phyloP scores from a whole-genome alignment of 1,140 invertebrate species.

The Euschistus heros region DNA sequence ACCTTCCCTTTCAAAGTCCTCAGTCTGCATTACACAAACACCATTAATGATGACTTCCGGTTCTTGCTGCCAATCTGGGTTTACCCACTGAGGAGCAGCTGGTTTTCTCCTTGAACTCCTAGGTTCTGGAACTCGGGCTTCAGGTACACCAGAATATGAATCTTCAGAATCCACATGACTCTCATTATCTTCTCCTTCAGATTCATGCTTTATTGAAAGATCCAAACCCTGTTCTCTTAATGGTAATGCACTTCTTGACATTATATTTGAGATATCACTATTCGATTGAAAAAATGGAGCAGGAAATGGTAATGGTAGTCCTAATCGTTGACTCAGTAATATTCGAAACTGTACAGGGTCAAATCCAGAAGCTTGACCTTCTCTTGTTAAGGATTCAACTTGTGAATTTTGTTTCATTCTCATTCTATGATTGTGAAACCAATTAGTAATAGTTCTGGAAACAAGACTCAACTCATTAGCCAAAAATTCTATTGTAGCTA shows the following conservation, averaged over 20 bases:
- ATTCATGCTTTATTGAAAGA: constrained; percentile 67
- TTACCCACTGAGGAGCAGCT: constrained; percentile 92
- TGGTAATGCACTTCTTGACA: constrained; percentile 49
- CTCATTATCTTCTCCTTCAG: constrained; percentile 58
- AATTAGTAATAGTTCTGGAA: constrained; percentile 93
- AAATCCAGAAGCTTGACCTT: constrained; percentile 41
- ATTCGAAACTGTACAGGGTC: constrained; percentile 84
- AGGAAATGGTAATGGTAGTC: constrained; percentile 47
- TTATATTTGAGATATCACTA: constrained; percentile 57
- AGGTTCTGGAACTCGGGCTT: constrained; percentile 29
- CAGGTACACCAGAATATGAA: constrained; percentile 41
- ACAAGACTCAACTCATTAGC: constrained; percentile 84
- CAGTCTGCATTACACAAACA: constrained; percentile 78
- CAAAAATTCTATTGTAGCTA: constrained; percentile 89
- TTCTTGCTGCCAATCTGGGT: constrained; percentile 79
- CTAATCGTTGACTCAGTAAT: constrained; percentile 71
- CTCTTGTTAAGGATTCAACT: constrained; percentile 44
- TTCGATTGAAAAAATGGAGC: constrained; percentile 66
- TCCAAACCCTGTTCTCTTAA: constrained; percentile 61
- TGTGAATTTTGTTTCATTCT: constrained; percentile 82
- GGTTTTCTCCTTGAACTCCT: constrained; percentile 64
- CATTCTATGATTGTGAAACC: constrained; percentile 99
- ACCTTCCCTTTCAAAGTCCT: constrained; percentile 52
- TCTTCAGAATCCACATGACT: constrained; percentile 69
- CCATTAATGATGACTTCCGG: constrained; percentile 81